These are phyloP conservation scores for Podarcis muralis DNA, from an alignment of 2,113 vertebrate genomes.

Conservation along the genomic window DNA sequence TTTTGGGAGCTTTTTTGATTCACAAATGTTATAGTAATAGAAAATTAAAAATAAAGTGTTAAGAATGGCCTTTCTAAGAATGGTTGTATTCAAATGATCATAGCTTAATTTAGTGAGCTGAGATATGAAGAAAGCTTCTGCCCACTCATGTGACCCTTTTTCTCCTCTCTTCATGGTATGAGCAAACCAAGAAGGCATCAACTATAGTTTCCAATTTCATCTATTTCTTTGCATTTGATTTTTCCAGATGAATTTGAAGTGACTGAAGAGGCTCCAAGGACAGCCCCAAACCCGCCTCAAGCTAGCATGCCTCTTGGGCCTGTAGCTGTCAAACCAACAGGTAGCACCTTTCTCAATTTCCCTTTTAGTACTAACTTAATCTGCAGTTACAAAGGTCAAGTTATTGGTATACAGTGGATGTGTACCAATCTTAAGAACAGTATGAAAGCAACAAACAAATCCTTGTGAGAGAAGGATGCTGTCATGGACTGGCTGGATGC, in stretches of 20 bases:
- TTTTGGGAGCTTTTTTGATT: not conserved
- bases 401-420: not conserved
- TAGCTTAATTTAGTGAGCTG: not conserved
- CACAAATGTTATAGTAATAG: not conserved
- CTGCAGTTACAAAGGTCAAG: not conserved
- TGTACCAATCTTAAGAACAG: not conserved
- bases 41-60: not conserved
- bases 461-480: not conserved
- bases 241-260: slow-evolving; percentile 85
- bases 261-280: slow-evolving; percentile 73
- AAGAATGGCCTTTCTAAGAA: not conserved
- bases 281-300: slow-evolving; percentile 67
- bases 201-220: not conserved
- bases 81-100: not conserved
- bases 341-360: slow-evolving; percentile 59
- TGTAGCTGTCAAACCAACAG: slow-evolving; percentile 88
- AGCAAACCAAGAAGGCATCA: not conserved
- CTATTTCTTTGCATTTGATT: slow-evolving; percentile 1
- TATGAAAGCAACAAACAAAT: not conserved
- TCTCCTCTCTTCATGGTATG: not conserved
- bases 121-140: not conserved
- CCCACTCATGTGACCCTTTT: too few species aligned
- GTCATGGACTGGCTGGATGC: not conserved
- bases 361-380: not conserved
- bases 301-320: slow-evolving; percentile 74